These are phyloP conservation scores for Dolichomitus sp. DNA, from an alignment of 2,888 invertebrate species.

Conservation along the genomic window DNA sequence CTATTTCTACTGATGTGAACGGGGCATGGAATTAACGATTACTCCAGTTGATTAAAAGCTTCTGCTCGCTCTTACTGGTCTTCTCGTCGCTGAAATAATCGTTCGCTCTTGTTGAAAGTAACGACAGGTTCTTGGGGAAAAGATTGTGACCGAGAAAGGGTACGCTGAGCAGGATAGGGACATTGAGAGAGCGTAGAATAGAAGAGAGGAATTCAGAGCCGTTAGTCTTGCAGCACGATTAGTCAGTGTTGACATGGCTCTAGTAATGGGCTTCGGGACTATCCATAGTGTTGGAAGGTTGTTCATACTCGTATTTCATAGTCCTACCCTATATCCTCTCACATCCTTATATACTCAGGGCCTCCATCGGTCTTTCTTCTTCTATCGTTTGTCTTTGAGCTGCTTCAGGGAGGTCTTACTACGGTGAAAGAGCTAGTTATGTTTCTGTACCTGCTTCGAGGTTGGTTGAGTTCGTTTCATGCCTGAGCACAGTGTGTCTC, in stretches of 20 bases:
- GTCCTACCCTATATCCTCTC: constrained; percentile 59
- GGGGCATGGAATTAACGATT: background rate
- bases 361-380: constrained; percentile 19
- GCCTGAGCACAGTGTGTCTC: constrained; percentile 78
- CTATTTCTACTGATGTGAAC: background rate
- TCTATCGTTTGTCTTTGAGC: constrained; percentile 6
- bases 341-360: constrained; percentile 22
- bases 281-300: constrained; percentile 61
- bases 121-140: background rate
- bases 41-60: background rate
- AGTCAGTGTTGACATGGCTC: constrained; percentile 67
- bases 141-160: constrained; percentile 22
- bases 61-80: background rate
- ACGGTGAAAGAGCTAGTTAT: constrained; percentile 23
- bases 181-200: constrained; percentile 1
- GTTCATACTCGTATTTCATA: constrained; percentile 80
- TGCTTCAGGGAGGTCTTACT: constrained; percentile 30
- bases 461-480: constrained; percentile 80
- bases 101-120: constrained; percentile 17
- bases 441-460: constrained; percentile 71
- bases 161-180: background rate
- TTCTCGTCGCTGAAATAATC: constrained; percentile 49
- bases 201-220: constrained; percentile 57
- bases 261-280: constrained; percentile 14
- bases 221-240: constrained; percentile 68